A percentile compares a stretch with the other conserved stretches of the same genome.
Conservation (phyloP, 2,113 vertebrate genomes). For the Cyanoderma ruficeps region DNA sequence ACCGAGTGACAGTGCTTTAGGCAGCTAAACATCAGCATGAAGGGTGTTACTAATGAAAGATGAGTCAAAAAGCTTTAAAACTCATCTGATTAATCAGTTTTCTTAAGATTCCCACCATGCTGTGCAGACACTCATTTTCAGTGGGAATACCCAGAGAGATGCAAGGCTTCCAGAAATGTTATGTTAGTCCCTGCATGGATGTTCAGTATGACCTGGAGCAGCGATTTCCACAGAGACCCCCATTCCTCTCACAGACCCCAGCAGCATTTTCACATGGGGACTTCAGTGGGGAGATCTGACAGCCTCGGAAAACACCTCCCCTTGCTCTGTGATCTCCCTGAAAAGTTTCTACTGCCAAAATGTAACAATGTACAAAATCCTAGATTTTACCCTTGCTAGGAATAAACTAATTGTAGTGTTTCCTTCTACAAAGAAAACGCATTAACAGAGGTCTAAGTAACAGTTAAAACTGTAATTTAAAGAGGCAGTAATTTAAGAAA, state of each 20-base stretch:
- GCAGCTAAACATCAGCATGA: background rate
- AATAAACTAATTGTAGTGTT: rapidly evolving
- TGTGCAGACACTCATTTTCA: rapidly evolving
- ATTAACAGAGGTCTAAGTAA: background rate
- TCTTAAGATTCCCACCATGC: background rate
- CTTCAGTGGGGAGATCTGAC: background rate
- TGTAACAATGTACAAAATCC: background rate
- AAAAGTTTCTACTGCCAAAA: background rate
- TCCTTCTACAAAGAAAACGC: background rate
- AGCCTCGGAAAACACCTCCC: rapidly evolving
- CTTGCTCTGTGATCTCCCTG: background rate
- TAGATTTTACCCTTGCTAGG: background rate
- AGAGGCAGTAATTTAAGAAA: no score
- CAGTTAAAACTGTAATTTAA: background rate
- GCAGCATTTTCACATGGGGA: rapidly evolving
- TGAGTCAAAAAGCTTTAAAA: background rate
- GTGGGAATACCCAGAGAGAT: background rate
- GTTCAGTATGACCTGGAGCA: rapidly evolving
- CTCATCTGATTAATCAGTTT: rapidly evolving
- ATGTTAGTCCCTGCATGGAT: background rate
- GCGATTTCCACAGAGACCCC: background rate
- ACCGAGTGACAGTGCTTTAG: background rate
- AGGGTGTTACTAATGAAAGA: background rate
- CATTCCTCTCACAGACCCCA: background rate
- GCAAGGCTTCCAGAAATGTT: background rate